phyloP scores from a whole-genome alignment of 2,113 vertebrate species.

The Columbina picui region DNA sequence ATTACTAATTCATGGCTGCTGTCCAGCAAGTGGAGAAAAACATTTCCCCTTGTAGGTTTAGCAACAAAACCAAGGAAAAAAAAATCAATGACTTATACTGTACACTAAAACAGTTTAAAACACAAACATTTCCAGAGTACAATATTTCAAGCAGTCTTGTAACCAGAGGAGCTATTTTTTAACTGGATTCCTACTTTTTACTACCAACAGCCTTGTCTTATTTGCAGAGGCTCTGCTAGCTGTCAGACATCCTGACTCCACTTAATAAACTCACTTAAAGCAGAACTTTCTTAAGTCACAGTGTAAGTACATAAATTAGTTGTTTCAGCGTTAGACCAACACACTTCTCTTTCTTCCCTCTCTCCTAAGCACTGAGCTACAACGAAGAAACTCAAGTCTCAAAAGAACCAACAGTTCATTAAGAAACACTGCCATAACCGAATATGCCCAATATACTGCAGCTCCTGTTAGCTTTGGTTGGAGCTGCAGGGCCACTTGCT shows the following conservation, averaged over 20 bases:
- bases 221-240: constrained; percentile 68
- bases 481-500: neutral
- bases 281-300: constrained; percentile 72
- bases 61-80: constrained; percentile 29
- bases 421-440: constrained; percentile 35
- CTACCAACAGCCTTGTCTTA: constrained; percentile 70
- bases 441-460: neutral
- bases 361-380: constrained; percentile 26
- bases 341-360: constrained; percentile 53
- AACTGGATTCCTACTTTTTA: constrained; percentile 67
- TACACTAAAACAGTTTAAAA: constrained; percentile 51
- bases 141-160: constrained; percentile 66
- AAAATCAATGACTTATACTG: constrained; percentile 49
- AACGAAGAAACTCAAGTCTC: constrained; percentile 25
- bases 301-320: constrained; percentile 73
- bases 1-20: constrained; percentile 37
- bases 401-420: constrained; percentile 42
- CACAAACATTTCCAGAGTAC: constrained; percentile 68
- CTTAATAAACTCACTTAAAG: constrained; percentile 77
- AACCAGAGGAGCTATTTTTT: constrained; percentile 67
- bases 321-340: constrained; percentile 63
- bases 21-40: constrained; percentile 4
- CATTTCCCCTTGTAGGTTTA: constrained; percentile 30
- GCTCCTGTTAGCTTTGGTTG: neutral
- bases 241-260: constrained; percentile 80